Conservation (phyloP, 2,797 vertebrate genomes). For the Scomberomorus guttatus region DNA sequence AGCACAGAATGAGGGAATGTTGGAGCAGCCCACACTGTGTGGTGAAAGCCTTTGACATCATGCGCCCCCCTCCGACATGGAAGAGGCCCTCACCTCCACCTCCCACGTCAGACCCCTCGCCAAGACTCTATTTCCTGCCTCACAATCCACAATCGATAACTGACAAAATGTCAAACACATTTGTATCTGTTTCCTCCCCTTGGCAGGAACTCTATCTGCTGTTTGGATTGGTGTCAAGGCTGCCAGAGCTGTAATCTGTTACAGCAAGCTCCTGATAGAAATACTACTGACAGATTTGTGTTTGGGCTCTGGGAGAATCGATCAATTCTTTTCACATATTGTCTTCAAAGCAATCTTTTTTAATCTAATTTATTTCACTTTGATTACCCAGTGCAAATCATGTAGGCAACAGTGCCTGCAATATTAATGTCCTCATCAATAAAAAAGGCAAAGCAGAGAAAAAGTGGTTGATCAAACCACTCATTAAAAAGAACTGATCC, state of each 20-base stretch:
- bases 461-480: conserved; percentile 17
- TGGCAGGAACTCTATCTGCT: conserved; percentile 51
- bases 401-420: neutral
- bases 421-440: conserved; percentile 46
- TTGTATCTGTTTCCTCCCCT: conserved; percentile 59
- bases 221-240: conserved; percentile 52
- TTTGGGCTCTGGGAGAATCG: conserved; percentile 32
- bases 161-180: conserved; percentile 76
- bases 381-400: conserved; percentile 38
- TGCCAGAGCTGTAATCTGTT: conserved; percentile 53
- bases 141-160: conserved; percentile 63
- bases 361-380: conserved; percentile 44
- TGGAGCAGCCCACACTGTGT: conserved; percentile 4
- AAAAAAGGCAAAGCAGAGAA: conserved; percentile 21
- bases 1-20: neutral
- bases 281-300: conserved; percentile 54
- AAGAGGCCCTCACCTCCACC: conserved; percentile 28
- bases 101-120: conserved; percentile 41
- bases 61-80: neutral
- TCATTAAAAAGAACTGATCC: conserved; percentile 37
- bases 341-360: conserved; percentile 39
- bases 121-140: conserved; percentile 57
- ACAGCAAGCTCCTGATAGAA: conserved; percentile 40
- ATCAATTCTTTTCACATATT: conserved; percentile 45
- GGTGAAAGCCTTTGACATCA: conserved; percentile 54